These are phyloP conservation scores for Nothobranchius kuhntae DNA, from an alignment of 2,113 vertebrate genomes.

Conservation along the genomic window DNA sequence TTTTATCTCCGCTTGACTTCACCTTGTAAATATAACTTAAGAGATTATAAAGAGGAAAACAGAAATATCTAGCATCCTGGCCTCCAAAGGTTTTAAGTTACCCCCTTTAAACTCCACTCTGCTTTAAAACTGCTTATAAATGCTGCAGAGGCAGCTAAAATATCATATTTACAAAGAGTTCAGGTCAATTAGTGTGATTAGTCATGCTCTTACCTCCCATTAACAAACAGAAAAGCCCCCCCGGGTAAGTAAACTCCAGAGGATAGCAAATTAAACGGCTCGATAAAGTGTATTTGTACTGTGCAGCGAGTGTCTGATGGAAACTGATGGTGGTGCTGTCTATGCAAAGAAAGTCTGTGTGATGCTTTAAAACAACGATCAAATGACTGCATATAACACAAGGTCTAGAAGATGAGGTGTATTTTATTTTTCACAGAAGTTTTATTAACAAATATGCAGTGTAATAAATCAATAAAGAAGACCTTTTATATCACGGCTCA, in stretches of 20 bases:
- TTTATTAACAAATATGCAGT: slow-evolving; percentile 78
- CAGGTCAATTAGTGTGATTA: slow-evolving; percentile 61
- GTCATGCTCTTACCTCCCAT: slow-evolving; percentile 56
- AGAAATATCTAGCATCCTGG: slow-evolving; percentile 55
- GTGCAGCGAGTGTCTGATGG: slow-evolving; percentile 41
- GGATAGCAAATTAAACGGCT: slow-evolving; percentile 52
- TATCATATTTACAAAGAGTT: slow-evolving; percentile 48
- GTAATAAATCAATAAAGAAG: slow-evolving; percentile 72
- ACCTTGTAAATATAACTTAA: slow-evolving; percentile 64
- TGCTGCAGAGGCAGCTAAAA: slow-evolving; percentile 43
- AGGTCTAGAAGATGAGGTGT: slow-evolving; percentile 54
- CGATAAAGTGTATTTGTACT: slow-evolving; percentile 42
- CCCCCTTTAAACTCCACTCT: slow-evolving; percentile 37
- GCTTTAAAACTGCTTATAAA: slow-evolving; percentile 38
- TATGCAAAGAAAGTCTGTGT: slow-evolving; percentile 71
- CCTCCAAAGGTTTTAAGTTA: slow-evolving; percentile 31
- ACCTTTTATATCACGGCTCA: slow-evolving; percentile 69
- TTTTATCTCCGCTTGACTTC: slow-evolving; percentile 38
- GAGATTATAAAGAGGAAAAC: slow-evolving; percentile 9
- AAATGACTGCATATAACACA: slow-evolving; percentile 55
- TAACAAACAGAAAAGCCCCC: slow-evolving; percentile 51
- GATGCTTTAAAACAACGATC: slow-evolving; percentile 53
- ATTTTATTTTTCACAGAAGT: slow-evolving; percentile 79
- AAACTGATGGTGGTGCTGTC: slow-evolving; percentile 55
- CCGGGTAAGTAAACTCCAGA: slow-evolving; percentile 58